Base-by-base conservation (phyloP, 2,888 invertebrate species). In the Heteropelma amictum region DNA sequence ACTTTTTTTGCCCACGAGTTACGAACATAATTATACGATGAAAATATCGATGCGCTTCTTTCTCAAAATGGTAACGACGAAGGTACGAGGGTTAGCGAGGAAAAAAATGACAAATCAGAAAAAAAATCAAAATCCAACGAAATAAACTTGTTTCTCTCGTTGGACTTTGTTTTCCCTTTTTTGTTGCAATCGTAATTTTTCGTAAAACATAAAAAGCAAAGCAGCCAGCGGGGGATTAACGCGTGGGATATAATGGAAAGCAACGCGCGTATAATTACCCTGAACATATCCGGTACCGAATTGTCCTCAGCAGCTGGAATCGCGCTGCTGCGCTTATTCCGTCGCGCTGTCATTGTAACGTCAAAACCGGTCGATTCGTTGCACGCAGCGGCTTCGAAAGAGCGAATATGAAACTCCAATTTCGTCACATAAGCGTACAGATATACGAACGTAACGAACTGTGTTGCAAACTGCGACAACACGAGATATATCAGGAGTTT, bases 261-360 rank as follows among this genome's bases (percentile, higher is more conserved):
- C 17, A 23, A 63, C 51, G 19, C 19, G 45, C 30, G 40, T 49
- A 68, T 54, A 79, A 81, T 80, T 81, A 88, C 88, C 82, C 86
- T 83, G 63, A 85, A 85, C 35, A 83, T 76, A 60, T 88, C 87
- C 4, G 84, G 84, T 12, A 89, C 87, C 7, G 87, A 84, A 69
- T 89, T 89, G 78, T 88, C 87, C 65, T 87, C 88, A 5, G 86
- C 64, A 2, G 83, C 80, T 5, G 87, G 86, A 42, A 88, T 69
- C 1, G 84, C 81, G 61, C 86, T 85, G 78, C 86, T 88, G 2
- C 88, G 83, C 76, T 85, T 88, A n/a, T n/a, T n/a, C n/a, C n/a
- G n/a, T 28, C 83, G 80, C 2, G 88, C 82, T 19, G 64, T 58
- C 19, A 60, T 61, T 7, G 65, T 51, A 19, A 79, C 65, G 53